Evolutionary conservation across 2,888 invertebrate genomes (phyloP), one percentile per base, ranked within the genome.

Genomic region (Hermaeophaga mercurialis): DNA sequence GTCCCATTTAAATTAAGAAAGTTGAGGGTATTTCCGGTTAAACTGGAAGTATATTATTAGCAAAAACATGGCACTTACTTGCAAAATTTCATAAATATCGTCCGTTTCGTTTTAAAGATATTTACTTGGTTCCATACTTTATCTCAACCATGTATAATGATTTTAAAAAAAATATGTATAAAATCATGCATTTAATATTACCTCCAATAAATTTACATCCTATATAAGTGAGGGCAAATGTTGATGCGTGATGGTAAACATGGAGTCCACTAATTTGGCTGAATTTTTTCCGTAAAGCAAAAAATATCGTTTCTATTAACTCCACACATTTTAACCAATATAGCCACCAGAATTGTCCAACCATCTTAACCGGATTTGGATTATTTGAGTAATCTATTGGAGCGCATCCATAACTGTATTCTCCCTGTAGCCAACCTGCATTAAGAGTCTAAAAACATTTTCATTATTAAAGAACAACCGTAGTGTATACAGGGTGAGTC

Each of bases 191-290:
- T 28, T 33, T 41, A 19, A 41, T 24, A 3, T 61, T 78, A 89
- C 90, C 88, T 79, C 85, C 83, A 60, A 85, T 80, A 69, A 82
- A 85, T 78, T 85, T 87, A 28, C 83, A 79, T 1, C 78, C 82
- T 0, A 82, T 63, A 84, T 87, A 89, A 0, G 83, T 73, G 2
- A 89, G 77, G 8, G 81, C 70, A 26, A 86, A 71, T 0, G 87
- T 82, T 44, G 83, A 80, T 44, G 82, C 76, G 64, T 90, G 90
- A 75, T 90, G 90, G 70, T 90, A 90, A 1, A 90, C 77, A 65
- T 90, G 90, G 39, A 90, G 77, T 59, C 83, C 84, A 0, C 89
- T 84, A 4, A 88, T 85, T 77, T 90, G 90, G 38, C 82, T 82
- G 56, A 84, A 80, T 71, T 86, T 90, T 74, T 89, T 88, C 57